phyloP scores from a whole-genome alignment of 1,140 invertebrate genomes.

The Drosophila nebulosa region DNA sequence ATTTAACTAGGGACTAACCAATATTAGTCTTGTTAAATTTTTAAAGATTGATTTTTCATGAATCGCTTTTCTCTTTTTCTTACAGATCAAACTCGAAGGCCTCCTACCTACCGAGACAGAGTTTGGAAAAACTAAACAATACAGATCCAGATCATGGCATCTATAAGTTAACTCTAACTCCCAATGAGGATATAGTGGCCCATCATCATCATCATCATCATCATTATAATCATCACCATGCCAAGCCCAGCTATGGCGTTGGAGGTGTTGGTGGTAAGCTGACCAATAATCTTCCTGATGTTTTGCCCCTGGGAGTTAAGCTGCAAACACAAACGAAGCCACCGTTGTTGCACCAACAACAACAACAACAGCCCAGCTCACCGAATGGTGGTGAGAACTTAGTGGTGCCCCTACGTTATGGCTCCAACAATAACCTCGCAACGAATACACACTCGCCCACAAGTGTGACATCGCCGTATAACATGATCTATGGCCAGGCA shows the following conservation, averaged over 20 bases:
- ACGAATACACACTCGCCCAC: conserved; percentile 58
- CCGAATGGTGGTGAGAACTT: conserved; percentile 47
- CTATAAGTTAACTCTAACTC: conserved; percentile 89
- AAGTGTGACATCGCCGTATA: conserved; percentile 46
- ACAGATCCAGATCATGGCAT: conserved; percentile 87
- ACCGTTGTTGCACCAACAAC: neutral
- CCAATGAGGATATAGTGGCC: conserved; percentile 83
- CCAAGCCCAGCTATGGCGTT: conserved; percentile 60
- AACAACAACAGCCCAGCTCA: conserved; percentile 38
- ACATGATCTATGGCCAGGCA: conserved; percentile 48
- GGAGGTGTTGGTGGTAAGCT: conserved; percentile 46
- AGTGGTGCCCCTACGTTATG: conserved; percentile 61
- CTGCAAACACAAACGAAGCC: conserved; percentile 71
- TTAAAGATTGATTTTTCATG: neutral
- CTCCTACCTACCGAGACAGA: conserved; percentile 87
- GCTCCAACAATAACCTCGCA: conserved; percentile 73
- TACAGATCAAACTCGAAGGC: conserved; percentile 90
- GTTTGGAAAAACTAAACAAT: conserved; percentile 84
- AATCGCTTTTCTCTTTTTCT: conserved; percentile 26
- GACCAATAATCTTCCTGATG: conserved; percentile 82
- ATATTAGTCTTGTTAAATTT: too few species aligned
- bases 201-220: neutral
- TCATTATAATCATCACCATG: conserved; percentile 13
- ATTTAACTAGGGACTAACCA: neutral
- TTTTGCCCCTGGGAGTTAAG: conserved; percentile 82